Base-by-base conservation (phyloP, 2,888 invertebrate genomes). In the Malthinus seriepunctatus region DNA sequence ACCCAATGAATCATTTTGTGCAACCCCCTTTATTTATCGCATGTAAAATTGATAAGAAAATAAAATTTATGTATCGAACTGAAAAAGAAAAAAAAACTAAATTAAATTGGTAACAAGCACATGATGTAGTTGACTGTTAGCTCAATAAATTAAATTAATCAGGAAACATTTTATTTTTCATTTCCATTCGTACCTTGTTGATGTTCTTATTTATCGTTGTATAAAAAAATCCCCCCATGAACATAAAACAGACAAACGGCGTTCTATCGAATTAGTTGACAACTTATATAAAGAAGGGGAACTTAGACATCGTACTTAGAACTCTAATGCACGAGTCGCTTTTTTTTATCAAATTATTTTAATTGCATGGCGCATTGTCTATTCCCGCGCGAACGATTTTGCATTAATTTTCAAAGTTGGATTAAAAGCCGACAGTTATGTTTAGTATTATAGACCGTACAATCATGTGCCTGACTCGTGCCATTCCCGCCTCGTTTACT, bases 311-410 rank as follows among this genome's bases (percentile, higher is more conserved):
- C 35, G 56, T 49, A 55, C 55, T 55, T 60, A 55, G 45, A 38
- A 53, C 62, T 64, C 61, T 61, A 64, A 64, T 67, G 67, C 57
- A 60, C 56, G 65, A 58, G 63, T 63, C 64, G 65, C 63, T 66
- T 67, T 66, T 67, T 65, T 69, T 71, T 70, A 71, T 71, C 69
- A 67, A 71, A 71, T 71, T 70, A 70, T 71, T 71, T 70, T 71
- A 71, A 71, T 69, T 70, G 72, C 65, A 62, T 63, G 33, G 57
- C 53, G 61, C 65, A 66, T 68, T 68, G 69, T 66, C 67, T 66
- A 66, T 63, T 68, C 69, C 66, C 69, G 62, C 58, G 63, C 56
- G 61, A 63, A 64, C 66, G 63, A 65, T 69, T 67, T 60, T 62
- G 64, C 62, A 64, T 67, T 68, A 69, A 69, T 66, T 23, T 65